phyloP scores from a whole-genome alignment of 2,113 vertebrate species.

The Leucopternis melanops region DNA sequence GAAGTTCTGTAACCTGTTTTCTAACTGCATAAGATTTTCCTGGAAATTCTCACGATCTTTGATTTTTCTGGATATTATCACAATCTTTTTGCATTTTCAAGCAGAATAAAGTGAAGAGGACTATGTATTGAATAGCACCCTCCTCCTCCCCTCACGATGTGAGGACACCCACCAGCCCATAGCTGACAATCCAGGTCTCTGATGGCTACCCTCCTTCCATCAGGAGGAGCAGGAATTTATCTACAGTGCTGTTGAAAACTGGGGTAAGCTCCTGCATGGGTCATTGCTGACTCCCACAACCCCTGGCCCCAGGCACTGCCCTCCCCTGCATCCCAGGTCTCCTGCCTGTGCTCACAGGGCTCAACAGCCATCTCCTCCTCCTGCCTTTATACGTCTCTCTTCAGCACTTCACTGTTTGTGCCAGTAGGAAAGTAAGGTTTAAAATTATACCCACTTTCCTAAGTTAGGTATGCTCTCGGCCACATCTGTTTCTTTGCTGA shows the following conservation, averaged over 20 bases:
- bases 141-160: not conserved
- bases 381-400: not conserved
- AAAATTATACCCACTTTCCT: not conserved
- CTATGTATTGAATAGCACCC: not conserved
- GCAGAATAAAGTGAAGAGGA: not conserved
- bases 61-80: not conserved
- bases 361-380: not conserved
- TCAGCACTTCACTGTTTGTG: not conserved
- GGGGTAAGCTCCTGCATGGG: not conserved
- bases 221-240: not conserved
- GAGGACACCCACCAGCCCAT: not conserved
- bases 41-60: not conserved
- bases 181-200: not conserved
- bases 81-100: not conserved
- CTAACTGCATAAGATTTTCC: not conserved
- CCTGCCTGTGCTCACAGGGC: not conserved
- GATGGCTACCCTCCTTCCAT: not conserved
- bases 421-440: not conserved
- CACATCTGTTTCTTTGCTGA: not conserved
- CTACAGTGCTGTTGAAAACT: not conserved
- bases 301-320: not conserved
- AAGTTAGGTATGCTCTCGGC: not conserved
- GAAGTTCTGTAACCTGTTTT: not conserved
- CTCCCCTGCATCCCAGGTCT: not conserved
- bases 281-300: not conserved